phyloP scores from a whole-genome alignment of 2,888 invertebrate species.

The Cataglyphis albicans region DNA sequence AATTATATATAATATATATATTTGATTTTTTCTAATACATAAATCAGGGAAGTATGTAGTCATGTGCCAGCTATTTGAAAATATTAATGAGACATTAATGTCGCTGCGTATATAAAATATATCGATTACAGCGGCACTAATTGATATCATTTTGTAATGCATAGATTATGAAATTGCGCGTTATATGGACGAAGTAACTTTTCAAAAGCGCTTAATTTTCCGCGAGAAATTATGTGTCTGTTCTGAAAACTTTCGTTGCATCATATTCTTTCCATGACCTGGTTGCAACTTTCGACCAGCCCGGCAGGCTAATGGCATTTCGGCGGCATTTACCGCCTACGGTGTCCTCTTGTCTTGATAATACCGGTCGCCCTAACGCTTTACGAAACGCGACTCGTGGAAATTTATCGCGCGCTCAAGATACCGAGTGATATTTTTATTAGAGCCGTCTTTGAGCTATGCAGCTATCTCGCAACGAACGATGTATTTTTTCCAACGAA shows the following conservation, averaged over 20 bases:
- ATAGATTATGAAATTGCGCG: conserved; percentile 14
- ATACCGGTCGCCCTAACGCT: conserved; percentile 42
- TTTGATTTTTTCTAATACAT: not conserved
- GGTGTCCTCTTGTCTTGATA: conserved; percentile 48
- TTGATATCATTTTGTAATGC: conserved; percentile 4
- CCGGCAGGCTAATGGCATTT: conserved; percentile 69
- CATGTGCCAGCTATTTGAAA: not conserved
- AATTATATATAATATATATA: not conserved
- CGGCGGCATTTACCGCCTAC: conserved; percentile 66
- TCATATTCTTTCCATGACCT: conserved; percentile 29
- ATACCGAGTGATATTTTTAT: not conserved
- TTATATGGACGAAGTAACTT: conserved; percentile 18
- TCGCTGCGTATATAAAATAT: not conserved
- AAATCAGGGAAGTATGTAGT: not conserved
- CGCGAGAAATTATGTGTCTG: conserved; percentile 16
- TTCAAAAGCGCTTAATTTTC: conserved; percentile 53
- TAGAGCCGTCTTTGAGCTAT: not conserved
- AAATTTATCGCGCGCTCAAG: conserved; percentile 41
- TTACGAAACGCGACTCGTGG: conserved; percentile 45
- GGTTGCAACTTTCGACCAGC: conserved; percentile 63
- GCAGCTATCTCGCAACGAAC: not conserved
- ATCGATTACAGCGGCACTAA: not conserved
- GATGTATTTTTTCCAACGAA: not conserved
- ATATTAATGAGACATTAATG: not conserved
- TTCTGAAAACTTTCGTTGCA: conserved; percentile 54